Evolutionary conservation across 2,888 invertebrate genomes (phyloP).

Genomic region (Troilus luridus): DNA sequence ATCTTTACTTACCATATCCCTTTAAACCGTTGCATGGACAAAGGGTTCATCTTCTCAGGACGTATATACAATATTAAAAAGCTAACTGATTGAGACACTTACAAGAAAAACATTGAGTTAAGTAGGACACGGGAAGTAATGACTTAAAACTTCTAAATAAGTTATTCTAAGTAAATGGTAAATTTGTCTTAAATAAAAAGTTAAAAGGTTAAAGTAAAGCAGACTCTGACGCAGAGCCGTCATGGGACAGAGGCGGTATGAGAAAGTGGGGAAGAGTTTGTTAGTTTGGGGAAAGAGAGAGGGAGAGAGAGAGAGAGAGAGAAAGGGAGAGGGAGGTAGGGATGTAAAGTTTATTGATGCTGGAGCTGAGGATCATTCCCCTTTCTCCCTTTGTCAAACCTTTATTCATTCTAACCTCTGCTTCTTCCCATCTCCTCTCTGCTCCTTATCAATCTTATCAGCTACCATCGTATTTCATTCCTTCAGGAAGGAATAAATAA

Average conservation of each 20-base stretch:
- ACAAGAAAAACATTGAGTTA: no score
- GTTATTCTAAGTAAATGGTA: background rate
- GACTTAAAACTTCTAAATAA: background rate
- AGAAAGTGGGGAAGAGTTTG: no score
- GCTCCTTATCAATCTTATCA: background rate
- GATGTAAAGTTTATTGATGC: constrained; percentile 25
- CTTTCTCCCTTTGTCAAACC: background rate
- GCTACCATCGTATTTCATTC: no score
- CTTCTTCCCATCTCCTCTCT: background rate
- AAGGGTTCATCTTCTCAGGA: no score
- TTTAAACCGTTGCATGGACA: no score
- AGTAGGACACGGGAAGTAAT: background rate
- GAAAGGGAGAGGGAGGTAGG: background rate
- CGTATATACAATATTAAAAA: no score
- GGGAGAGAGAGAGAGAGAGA: no score
- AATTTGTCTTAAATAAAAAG: background rate
- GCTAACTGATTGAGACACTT: no score
- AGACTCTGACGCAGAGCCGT: background rate
- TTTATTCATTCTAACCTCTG: constrained; percentile 36
- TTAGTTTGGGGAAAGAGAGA: no score
- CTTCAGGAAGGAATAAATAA: no score
- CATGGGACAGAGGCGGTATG: background rate
- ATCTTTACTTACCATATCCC: no score
- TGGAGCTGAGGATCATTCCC: background rate
- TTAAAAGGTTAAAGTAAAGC: background rate